Base-by-base conservation (phyloP, 2,888 invertebrate species). In the Geophilus truncorum region DNA sequence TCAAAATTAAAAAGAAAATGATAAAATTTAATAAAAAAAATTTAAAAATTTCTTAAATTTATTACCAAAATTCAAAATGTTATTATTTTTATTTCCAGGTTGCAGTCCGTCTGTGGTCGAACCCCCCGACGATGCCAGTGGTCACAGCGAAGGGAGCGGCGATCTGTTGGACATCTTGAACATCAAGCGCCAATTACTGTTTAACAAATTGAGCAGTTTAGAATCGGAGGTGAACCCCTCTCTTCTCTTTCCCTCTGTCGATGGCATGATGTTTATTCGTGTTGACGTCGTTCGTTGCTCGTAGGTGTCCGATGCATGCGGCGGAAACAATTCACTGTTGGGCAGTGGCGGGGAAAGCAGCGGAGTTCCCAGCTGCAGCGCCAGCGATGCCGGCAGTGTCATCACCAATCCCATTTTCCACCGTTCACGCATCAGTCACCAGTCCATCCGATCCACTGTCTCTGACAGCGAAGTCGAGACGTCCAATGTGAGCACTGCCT, bases 401-500 rank as follows among this genome's bases (percentile, higher is more conserved):
- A 93, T 93, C 85, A 93, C 92, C 86, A 92, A 93, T 89, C 91
- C 93, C 84, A 92, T 93, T 85, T 92, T 90, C 88, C 92, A 90
- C 87, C 89, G 89, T 85, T 93, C 90, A 88, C 91, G 92, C 88
- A 91, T 91, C 87, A 92, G 90, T 85, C 91, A 92, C 88, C 92
- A 93, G 85, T 85, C 86, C 81, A 86, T 87, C 80, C 92, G 96
- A 86, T 95, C 95, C 85, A 94, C 96, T 84, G 93, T 96, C 86
- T 97, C 96, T 85, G 97, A 97, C 88, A 96, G 95, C 86, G 97
- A 97, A 90, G 93, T 94, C 87, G 93, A 94, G 89, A 92, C 93
- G 87, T 92, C 93, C 88, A 93, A 93, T 90, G 94, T 95, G 91
- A 92, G 92, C n/a, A n/a, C n/a, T n/a, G n/a, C n/a, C n/a, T n/a